These are phyloP conservation scores for Willisornis vidua DNA, from an alignment of 2,113 vertebrate species.

Conservation along the genomic window DNA sequence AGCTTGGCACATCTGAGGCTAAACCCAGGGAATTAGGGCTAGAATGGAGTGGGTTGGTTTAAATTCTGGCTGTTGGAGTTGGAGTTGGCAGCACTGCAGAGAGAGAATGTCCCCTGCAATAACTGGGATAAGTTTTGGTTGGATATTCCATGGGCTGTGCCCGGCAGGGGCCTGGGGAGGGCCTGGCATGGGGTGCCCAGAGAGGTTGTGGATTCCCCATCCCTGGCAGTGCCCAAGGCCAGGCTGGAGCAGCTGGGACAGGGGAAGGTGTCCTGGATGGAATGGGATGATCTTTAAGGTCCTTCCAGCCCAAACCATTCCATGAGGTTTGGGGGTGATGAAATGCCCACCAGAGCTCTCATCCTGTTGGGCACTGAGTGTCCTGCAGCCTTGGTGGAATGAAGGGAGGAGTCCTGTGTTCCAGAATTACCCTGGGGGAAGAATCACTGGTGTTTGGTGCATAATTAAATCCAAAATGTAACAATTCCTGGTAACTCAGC, in stretches of 20 bases:
- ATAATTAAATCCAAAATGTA: neutral
- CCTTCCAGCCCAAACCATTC: neutral
- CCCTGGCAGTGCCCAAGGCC: neutral
- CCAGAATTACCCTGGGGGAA: neutral
- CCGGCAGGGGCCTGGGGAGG: neutral
- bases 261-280: neutral
- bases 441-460: accelerated
- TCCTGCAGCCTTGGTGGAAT: neutral
- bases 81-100: neutral
- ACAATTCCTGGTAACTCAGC: neutral
- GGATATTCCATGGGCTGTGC: neutral
- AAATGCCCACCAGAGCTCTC: neutral
- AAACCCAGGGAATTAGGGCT: neutral
- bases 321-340: accelerated
- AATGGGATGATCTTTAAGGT: neutral
- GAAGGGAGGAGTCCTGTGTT: neutral
- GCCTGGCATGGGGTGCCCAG: neutral
- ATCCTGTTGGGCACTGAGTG: neutral
- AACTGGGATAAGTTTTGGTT: neutral
- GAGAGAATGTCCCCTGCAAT: neutral
- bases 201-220: neutral
- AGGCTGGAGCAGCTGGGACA: neutral
- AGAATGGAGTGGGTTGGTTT: no score
- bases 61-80: neutral
- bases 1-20: neutral